A percentile compares a stretch with the other conserved stretches of the same genome.
Evolutionary conservation across 1,140 invertebrate genomes (phyloP).

Genomic region (Achatina immaculata): DNA sequence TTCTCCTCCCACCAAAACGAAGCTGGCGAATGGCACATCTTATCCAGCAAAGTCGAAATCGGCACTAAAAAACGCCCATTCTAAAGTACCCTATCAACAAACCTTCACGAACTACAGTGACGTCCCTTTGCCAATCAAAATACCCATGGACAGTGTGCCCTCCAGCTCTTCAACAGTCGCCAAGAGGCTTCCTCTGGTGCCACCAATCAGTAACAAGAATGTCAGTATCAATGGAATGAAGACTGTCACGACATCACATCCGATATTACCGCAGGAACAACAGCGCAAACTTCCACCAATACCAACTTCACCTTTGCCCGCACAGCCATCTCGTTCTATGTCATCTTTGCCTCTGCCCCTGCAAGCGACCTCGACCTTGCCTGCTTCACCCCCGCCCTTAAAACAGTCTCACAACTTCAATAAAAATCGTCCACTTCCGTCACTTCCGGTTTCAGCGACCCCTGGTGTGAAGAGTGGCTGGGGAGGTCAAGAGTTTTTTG

Average conservation of each 20-base stretch:
- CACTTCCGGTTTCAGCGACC: neutral
- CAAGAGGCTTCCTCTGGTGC: neutral
- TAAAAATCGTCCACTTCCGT: conserved; percentile 22
- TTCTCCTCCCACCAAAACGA: neutral
- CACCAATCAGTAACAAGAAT: neutral
- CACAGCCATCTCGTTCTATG: neutral
- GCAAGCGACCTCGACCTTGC: neutral
- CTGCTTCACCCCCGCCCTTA: neutral
- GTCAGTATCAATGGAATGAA: neutral
- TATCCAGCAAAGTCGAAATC: no score
- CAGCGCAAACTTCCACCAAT: neutral
- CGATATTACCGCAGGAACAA: neutral
- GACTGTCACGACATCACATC: neutral
- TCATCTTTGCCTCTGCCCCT: neutral
- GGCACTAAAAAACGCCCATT: no score
- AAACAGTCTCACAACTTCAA: neutral
- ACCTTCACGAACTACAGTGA: neutral
- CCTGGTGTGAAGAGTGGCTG: neutral
- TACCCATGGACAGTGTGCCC: neutral
- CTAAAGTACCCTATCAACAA: no score
- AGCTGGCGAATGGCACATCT: neutral
- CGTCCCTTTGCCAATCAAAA: neutral
- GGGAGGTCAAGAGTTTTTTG: conserved; percentile 2
- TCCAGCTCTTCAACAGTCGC: neutral
- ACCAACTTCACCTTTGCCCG: neutral